These are phyloP conservation scores for Lysiphlebus fabarum DNA, from an alignment of 1,140 invertebrate genomes.

Conservation along the genomic window DNA sequence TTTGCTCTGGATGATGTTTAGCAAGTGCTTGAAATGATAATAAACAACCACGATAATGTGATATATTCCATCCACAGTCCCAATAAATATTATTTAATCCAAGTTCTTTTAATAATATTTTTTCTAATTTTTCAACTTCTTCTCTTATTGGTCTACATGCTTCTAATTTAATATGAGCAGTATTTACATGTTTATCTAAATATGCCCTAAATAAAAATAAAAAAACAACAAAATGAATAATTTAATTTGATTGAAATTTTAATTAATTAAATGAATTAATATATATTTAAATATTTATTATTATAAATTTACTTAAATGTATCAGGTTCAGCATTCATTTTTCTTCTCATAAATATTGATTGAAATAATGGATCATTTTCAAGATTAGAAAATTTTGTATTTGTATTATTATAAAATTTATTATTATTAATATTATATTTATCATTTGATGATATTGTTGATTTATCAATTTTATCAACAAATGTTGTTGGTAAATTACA, in stretches of 20 bases:
- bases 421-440: slow-evolving; percentile 20
- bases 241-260: background rate
- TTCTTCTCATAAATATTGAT: slow-evolving; percentile 54
- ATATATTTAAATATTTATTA: background rate
- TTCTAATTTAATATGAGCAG: slow-evolving; percentile 61
- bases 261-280: background rate
- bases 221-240: no score
- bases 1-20: slow-evolving; percentile 66
- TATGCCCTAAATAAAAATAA: slow-evolving; percentile 55
- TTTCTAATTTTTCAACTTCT: slow-evolving; percentile 64
- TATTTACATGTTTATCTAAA: slow-evolving; percentile 63
- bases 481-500: slow-evolving; percentile 82
- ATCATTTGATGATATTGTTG: slow-evolving; percentile 28
- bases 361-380: slow-evolving; percentile 58
- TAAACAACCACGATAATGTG: slow-evolving; percentile 80
- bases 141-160: slow-evolving; percentile 63
- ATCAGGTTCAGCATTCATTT: slow-evolving; percentile 56
- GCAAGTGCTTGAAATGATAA: slow-evolving; percentile 71
- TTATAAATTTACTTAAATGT: slow-evolving; percentile 47
- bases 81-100: slow-evolving; percentile 64
- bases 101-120: slow-evolving; percentile 57
- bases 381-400: slow-evolving; percentile 51
- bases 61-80: slow-evolving; percentile 85
- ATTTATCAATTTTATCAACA: slow-evolving; percentile 66
- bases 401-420: slow-evolving; percentile 24